Percentiles rank a stretch among this genome's conserved stretches.
These are phyloP conservation scores for Phalacrocorax carbo DNA, from an alignment of 2,113 vertebrate species.

Conservation along the genomic window DNA sequence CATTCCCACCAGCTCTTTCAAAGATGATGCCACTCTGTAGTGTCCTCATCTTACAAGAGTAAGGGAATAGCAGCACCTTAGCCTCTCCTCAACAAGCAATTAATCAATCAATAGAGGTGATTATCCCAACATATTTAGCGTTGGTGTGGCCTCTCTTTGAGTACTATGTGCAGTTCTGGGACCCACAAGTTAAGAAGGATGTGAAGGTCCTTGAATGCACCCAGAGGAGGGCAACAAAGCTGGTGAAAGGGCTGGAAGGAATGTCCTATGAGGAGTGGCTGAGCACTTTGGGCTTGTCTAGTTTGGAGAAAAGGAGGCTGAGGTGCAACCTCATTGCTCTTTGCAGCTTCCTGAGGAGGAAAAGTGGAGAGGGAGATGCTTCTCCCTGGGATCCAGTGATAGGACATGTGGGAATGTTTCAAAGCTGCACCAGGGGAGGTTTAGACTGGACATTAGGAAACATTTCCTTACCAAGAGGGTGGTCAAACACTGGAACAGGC, in stretches of 20 bases:
- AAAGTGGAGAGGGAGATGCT: not conserved
- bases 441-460: not conserved
- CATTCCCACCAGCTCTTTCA: not conserved
- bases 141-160: not conserved
- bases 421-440: not conserved
- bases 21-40: not conserved
- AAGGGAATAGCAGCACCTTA: not conserved
- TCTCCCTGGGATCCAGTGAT: not conserved
- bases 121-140: not conserved
- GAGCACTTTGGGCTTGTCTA: not conserved
- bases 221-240: not conserved
- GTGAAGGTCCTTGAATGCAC: not conserved
- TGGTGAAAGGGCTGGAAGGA: not conserved
- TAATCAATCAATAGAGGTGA: not conserved
- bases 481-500: not conserved
- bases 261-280: not conserved
- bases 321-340: not conserved
- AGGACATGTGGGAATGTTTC: accelerated
- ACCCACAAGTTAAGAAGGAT: not conserved
- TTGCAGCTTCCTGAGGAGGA: not conserved
- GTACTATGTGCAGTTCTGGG: not conserved
- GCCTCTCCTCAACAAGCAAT: not conserved
- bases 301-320: not conserved
- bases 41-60: not conserved
- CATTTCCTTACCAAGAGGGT: not conserved